Conservation (phyloP, 2,113 vertebrate genomes). For the Platysternon megacephalum region DNA sequence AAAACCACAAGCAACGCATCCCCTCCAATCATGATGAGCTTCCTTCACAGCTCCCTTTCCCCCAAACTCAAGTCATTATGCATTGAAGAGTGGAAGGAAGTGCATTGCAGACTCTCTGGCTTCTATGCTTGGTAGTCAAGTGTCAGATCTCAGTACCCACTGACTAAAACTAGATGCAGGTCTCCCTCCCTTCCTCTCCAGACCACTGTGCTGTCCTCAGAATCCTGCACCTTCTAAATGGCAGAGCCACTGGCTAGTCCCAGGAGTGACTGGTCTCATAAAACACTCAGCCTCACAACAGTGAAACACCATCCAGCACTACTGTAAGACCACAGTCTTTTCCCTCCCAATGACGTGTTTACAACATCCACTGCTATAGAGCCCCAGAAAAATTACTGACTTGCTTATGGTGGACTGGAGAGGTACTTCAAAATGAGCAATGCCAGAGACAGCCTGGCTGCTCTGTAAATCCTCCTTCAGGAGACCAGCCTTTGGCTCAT, state of each 20-base stretch:
- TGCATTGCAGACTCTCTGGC: background rate
- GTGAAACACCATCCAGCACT: background rate
- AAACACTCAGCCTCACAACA: accelerated
- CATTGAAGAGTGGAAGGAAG: background rate
- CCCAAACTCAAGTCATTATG: background rate
- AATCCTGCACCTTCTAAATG: background rate
- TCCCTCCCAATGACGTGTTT: background rate
- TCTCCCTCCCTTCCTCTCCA: background rate
- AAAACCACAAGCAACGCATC: background rate
- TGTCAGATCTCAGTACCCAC: background rate
- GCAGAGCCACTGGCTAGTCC: no score
- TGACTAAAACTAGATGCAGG: background rate
- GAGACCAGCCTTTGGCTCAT: background rate
- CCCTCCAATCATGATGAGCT: background rate
- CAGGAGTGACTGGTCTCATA: background rate
- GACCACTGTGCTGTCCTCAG: background rate
- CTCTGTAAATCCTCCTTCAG: background rate
- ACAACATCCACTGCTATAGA: accelerated
- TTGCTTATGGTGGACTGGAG: accelerated
- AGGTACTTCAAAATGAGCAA: background rate
- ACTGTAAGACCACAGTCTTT: accelerated
- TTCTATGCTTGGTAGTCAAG: background rate
- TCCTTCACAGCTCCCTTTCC: accelerated
- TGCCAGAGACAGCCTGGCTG: background rate
- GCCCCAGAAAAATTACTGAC: background rate